Percentiles rank a stretch among this genome's conserved stretches.
Conservation (phyloP, 2,113 vertebrate species). For the Triplophysa siluroides region DNA sequence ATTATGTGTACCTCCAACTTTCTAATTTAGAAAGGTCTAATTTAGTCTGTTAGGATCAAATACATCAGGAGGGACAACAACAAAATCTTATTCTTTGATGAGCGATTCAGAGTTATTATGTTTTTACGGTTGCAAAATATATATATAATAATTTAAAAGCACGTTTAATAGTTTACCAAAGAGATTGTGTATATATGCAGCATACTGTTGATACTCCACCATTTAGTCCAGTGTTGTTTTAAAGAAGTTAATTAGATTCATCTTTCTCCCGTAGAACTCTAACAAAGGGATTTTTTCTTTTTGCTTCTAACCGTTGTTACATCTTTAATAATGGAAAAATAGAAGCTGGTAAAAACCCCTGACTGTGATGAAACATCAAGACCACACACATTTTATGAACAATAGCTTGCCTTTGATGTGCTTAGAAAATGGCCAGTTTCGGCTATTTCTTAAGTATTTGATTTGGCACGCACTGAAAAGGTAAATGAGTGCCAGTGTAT, state of each 20-base stretch:
- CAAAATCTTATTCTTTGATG: background rate
- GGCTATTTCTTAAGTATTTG: conserved; percentile 60
- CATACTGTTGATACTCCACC: background rate
- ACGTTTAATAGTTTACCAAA: conserved; percentile 16
- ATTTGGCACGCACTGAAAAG: conserved; percentile 45
- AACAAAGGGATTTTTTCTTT: conserved; percentile 10
- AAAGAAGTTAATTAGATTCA: conserved; percentile 1
- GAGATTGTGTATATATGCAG: background rate
- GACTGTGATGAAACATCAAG: conserved; percentile 58
- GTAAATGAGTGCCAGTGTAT: conserved; percentile 27
- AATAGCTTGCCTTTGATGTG: conserved; percentile 54
- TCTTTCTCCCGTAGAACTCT: conserved; percentile 4
- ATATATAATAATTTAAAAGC: background rate
- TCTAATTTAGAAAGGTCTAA: too few relatives aligned
- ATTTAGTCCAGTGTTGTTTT: background rate
- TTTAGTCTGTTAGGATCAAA: too few relatives aligned
- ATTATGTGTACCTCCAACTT: too few relatives aligned
- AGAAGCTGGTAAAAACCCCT: conserved; percentile 49
- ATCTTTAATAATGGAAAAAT: conserved; percentile 61
- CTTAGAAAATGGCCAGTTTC: conserved; percentile 58
- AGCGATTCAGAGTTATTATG: background rate
- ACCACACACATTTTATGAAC: conserved; percentile 67
- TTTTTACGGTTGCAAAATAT: background rate
- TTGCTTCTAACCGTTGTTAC: conserved; percentile 44
- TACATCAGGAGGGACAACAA: too few relatives aligned